Percentiles rank a stretch among this genome's conserved stretches.
Evolutionary conservation across 2,797 vertebrate genomes (phyloP).

Genomic region (Loriculus beryllinus): DNA sequence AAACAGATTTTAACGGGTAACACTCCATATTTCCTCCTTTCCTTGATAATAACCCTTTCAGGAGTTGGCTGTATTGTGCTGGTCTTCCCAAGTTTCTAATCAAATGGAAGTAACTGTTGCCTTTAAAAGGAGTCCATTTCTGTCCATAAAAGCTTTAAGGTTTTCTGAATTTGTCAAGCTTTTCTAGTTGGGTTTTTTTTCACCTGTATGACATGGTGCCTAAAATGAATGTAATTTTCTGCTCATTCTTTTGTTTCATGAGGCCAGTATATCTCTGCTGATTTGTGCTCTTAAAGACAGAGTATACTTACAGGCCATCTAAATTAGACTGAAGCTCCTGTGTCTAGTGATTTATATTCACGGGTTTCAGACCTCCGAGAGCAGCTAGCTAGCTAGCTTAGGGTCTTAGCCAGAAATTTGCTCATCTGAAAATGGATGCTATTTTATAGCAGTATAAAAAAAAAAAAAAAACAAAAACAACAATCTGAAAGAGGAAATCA

Average conservation of each 20-base stretch:
- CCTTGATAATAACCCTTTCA: not conserved
- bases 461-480: not conserved
- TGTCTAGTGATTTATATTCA: not conserved
- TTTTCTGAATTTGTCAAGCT: not conserved
- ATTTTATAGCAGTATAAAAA: not conserved
- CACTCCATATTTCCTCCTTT: not conserved
- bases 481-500: not conserved
- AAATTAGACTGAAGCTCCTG: not conserved
- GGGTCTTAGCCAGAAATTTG: not conserved
- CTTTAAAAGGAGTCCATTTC: not conserved
- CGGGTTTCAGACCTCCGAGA: constrained; percentile 15
- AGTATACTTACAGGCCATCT: not conserved
- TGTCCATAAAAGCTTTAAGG: not conserved
- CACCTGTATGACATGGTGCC: not conserved
- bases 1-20: not conserved
- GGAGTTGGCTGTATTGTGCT: not conserved
- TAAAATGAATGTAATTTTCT: not conserved
- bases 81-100: not conserved
- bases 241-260: not conserved
- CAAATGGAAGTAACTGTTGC: not conserved
- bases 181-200: not conserved
- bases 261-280: not conserved
- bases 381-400: not conserved
- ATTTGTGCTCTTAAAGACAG: not conserved
- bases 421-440: not conserved